Conservation (phyloP, 2,797 vertebrate genomes). For the Pangasius sanitwongsei region DNA sequence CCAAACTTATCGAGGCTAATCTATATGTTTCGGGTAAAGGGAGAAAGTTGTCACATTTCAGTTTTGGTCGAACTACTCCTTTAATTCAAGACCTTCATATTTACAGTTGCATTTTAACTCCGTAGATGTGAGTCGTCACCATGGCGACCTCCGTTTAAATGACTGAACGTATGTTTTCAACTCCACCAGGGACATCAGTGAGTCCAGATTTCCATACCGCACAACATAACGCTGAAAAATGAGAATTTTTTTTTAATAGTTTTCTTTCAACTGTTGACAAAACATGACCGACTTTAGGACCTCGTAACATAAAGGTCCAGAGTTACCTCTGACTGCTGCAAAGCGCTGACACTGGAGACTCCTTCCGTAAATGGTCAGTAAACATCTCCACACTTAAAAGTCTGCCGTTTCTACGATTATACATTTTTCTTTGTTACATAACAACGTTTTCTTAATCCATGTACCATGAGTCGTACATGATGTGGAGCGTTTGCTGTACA, state of each 20-base stretch:
- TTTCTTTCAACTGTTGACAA: neutral
- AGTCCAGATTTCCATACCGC: neutral
- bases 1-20: too few species aligned
- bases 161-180: neutral
- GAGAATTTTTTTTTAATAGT: neutral
- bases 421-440: too few species aligned
- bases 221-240: too few species aligned
- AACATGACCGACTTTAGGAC: neutral
- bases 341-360: neutral
- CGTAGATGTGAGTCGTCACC: neutral
- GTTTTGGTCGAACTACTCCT: neutral
- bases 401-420: neutral
- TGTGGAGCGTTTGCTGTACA: neutral
- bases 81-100: neutral
- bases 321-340: neutral
- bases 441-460: neutral
- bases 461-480: neutral
- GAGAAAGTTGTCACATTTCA: too few species aligned
- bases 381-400: neutral
- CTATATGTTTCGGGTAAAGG: too few species aligned
- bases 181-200: neutral
- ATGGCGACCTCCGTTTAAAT: neutral
- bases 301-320: neutral
- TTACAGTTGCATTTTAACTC: neutral
- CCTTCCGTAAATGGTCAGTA: neutral